Evolutionary conservation across 2,888 invertebrate species (phyloP).

Genomic region (Melipona bicolor): DNA sequence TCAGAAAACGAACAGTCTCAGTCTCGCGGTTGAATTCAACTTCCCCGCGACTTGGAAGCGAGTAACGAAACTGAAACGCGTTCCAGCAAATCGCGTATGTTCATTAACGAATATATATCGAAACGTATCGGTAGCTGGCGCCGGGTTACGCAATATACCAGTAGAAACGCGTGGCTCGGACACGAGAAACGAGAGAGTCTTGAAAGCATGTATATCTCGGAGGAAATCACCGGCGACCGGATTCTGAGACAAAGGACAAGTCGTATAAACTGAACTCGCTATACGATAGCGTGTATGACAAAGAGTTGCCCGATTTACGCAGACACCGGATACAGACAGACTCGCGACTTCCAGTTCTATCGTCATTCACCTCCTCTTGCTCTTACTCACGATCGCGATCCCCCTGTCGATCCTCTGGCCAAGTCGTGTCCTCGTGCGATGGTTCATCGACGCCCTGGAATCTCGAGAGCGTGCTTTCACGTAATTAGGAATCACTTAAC

Average conservation of each 20-base stretch:
- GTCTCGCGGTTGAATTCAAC: neutral
- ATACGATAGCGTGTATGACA: slow-evolving; percentile 42
- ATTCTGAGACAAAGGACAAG: slow-evolving; percentile 39
- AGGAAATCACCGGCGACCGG: slow-evolving; percentile 39
- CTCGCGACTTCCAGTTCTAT: slow-evolving; percentile 31
- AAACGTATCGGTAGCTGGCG: slow-evolving; percentile 29
- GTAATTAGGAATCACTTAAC: slow-evolving; percentile 53
- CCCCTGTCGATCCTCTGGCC: slow-evolving; percentile 25
- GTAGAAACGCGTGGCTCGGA: neutral
- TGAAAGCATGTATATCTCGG: slow-evolving; percentile 32
- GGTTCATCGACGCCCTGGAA: slow-evolving; percentile 49
- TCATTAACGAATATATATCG: slow-evolving; percentile 29
- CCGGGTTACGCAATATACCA: slow-evolving; percentile 31
- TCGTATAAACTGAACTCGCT: slow-evolving; percentile 43
- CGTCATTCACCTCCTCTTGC: slow-evolving; percentile 26
- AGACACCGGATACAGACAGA: slow-evolving; percentile 29
- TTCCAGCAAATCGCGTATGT: neutral
- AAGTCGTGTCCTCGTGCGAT: slow-evolving; percentile 53
- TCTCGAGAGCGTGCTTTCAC: slow-evolving; percentile 43
- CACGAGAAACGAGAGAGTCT: neutral
- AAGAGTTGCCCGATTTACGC: slow-evolving; percentile 27
- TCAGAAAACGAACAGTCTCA: neutral
- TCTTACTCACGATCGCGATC: slow-evolving; percentile 29
- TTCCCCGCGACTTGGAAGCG: neutral
- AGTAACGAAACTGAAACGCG: neutral